These are phyloP conservation scores for Chloebia gouldiae DNA, from an alignment of 2,113 vertebrate genomes.

Conservation along the genomic window DNA sequence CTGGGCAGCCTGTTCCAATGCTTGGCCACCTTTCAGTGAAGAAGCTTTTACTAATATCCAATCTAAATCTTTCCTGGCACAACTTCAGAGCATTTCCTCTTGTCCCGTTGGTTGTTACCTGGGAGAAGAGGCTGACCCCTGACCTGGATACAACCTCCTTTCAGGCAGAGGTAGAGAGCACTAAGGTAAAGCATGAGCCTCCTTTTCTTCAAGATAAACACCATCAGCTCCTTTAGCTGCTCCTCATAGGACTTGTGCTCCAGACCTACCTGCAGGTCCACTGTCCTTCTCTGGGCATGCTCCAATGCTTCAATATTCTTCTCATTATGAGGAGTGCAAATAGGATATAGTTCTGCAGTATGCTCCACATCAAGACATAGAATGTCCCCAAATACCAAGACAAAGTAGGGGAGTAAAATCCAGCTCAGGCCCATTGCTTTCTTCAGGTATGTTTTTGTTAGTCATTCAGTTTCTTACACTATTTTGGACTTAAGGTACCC, in stretches of 20 bases:
- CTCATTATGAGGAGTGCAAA: not conserved
- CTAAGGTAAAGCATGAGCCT: not conserved
- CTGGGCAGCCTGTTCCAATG: not conserved
- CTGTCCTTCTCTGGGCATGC: not conserved
- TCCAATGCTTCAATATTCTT: not conserved
- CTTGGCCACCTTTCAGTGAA: not conserved
- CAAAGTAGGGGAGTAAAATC: not conserved
- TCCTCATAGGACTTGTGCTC: not conserved
- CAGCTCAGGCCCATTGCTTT: not conserved
- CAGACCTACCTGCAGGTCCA: not conserved
- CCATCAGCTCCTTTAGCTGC: not conserved
- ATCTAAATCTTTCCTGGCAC: not conserved
- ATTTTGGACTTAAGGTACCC: not conserved
- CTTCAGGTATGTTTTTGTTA: not conserved
- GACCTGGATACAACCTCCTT: not conserved
- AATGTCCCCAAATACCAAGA: not conserved
- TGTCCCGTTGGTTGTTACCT: not conserved
- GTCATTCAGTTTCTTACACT: not conserved
- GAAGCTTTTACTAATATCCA: not conserved
- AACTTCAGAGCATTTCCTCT: not conserved
- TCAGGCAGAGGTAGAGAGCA: rapidly evolving
- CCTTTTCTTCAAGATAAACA: not conserved
- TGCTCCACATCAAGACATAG: not conserved
- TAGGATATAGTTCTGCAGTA: not conserved
- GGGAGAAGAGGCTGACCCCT: not conserved